phyloP scores from a whole-genome alignment of 2,888 invertebrate genomes.

The Patella pellucida region DNA sequence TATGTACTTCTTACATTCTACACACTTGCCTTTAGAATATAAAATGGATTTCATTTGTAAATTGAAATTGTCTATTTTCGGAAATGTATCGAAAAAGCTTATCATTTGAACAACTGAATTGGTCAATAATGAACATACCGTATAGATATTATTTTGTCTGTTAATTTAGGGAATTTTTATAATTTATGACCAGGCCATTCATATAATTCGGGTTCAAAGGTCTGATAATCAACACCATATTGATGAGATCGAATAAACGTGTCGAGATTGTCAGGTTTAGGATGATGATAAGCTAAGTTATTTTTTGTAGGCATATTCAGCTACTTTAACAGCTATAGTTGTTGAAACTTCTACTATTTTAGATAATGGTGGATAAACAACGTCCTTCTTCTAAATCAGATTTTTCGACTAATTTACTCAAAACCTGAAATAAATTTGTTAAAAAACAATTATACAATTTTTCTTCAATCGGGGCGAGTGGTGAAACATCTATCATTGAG shows the following conservation, averaged over 20 bases:
- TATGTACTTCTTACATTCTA: no score
- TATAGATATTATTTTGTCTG: no score
- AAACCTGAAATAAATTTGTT: slow-evolving; percentile 45
- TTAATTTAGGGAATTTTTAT: no score
- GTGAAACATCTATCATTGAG: no score
- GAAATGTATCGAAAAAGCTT: no score
- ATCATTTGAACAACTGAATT: no score
- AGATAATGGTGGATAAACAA: slow-evolving; percentile 89
- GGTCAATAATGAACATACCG: no score
- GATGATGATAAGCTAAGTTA: slow-evolving; percentile 72
- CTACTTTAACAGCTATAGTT: slow-evolving; percentile 84
- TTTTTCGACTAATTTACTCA: slow-evolving; percentile 85
- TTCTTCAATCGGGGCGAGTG: no score
- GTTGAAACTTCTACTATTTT: slow-evolving; percentile 88
- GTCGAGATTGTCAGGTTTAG: slow-evolving; percentile 73
- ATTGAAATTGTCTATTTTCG: not conserved
- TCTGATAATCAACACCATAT: slow-evolving; percentile 70
- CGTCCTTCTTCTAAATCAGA: slow-evolving; percentile 86
- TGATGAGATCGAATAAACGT: slow-evolving; percentile 67
- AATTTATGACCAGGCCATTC: slow-evolving; percentile 66
- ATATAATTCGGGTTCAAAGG: slow-evolving; percentile 69
- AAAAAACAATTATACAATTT: no score
- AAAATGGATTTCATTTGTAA: not conserved
- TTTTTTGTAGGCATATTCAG: slow-evolving; percentile 84
- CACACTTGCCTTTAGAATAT: not conserved